These are phyloP conservation scores for Lindbergichthys nudifrons DNA, from an alignment of 2,797 vertebrate genomes.

Conservation along the genomic window DNA sequence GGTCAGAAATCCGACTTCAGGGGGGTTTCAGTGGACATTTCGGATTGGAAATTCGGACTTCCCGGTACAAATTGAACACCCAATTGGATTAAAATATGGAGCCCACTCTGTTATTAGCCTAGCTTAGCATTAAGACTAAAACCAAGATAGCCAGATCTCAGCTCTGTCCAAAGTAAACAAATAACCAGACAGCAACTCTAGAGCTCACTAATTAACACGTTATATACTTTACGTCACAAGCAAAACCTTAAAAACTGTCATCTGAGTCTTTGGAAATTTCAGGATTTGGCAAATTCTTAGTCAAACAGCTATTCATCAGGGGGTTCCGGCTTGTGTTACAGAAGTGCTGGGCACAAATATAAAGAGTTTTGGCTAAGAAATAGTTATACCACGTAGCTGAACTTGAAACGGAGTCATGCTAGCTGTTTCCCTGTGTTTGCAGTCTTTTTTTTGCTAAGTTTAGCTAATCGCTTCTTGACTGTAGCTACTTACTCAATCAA, in stretches of 20 bases:
- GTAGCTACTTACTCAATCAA: not conserved
- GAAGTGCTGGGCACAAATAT: not conserved
- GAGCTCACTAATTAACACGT: not conserved
- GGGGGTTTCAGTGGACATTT: no score
- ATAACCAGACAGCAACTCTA: not conserved
- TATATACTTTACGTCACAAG: not conserved
- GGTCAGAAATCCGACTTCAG: no score
- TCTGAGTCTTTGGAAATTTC: not conserved
- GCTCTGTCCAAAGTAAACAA: not conserved
- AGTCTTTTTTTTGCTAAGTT: not conserved
- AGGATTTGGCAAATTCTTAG: not conserved
- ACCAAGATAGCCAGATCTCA: not conserved
- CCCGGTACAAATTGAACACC: no score
- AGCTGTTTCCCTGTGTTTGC: no score
- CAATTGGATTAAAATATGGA: not conserved
- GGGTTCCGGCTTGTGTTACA: not conserved
- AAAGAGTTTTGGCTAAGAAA: not conserved
- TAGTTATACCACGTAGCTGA: not conserved
- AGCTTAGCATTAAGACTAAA: slow-evolving; percentile 7
- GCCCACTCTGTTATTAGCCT: not conserved
- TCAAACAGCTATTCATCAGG: not conserved
- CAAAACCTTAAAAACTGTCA: not conserved
- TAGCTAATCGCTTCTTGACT: not conserved
- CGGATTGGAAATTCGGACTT: no score
- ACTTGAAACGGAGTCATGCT: not conserved